Percentiles rank a stretch among this genome's conserved stretches.
Conservation (phyloP, 2,888 invertebrate species). For the Aphodius granarius region DNA sequence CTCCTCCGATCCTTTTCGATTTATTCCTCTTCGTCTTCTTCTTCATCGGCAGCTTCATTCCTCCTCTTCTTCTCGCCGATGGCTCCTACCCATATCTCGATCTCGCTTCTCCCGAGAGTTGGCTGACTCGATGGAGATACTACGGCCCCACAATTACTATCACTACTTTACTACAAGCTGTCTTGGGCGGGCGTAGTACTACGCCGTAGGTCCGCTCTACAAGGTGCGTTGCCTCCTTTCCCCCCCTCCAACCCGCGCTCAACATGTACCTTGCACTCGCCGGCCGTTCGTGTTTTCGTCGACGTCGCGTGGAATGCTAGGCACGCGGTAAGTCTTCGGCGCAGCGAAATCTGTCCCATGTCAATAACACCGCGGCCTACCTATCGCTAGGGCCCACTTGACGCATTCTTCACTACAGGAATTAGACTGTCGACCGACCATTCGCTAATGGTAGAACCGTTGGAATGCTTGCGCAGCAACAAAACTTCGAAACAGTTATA, state of each 20-base stretch:
- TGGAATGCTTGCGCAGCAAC: not conserved
- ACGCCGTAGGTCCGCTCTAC: not conserved
- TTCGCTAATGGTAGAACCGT: not conserved
- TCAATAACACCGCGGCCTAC: constrained; percentile 13
- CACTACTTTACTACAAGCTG: constrained; percentile 8
- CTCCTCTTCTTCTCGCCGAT: constrained; percentile 1
- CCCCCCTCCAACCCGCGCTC: not conserved
- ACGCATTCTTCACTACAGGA: not conserved
- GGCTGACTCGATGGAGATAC: constrained; percentile 1
- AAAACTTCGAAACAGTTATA: not conserved
- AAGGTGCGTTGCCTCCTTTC: not conserved
- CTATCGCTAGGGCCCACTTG: constrained; percentile 3
- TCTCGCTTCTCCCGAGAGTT: too few relatives aligned
- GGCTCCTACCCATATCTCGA: not conserved
- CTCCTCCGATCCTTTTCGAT: not conserved
- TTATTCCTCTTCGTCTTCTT: constrained; percentile 20
- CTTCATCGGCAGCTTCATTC: not conserved
- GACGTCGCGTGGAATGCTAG: not conserved
- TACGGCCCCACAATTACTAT: constrained; percentile 10
- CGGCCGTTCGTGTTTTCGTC: not conserved
- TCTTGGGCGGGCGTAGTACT: constrained; percentile 6
- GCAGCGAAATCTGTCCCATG: constrained; percentile 4
- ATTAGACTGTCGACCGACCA: not conserved
- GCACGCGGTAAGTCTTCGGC: not conserved
- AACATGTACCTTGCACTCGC: not conserved